Conservation (phyloP, 2,888 invertebrate genomes). For the Cheilosia impressa region DNA sequence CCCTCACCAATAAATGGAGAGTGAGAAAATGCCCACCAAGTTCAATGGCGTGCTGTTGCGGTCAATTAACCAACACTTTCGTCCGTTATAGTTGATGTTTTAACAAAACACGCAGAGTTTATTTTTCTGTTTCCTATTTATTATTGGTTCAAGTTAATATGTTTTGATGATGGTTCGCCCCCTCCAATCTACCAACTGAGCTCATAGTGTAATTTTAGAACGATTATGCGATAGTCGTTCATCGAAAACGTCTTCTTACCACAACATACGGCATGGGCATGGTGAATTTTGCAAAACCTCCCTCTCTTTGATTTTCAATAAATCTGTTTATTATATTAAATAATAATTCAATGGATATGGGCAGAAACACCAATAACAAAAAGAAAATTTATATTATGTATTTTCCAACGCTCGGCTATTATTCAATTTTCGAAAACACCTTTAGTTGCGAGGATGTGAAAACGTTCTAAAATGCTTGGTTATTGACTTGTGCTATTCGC, state of each 20-base stretch:
- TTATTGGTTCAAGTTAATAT: constrained; percentile 39
- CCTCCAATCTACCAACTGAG: constrained; percentile 8
- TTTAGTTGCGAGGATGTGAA: background rate
- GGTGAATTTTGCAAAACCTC: background rate
- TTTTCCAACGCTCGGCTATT: background rate
- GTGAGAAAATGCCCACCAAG: too few species aligned
- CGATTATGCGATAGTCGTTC: constrained; percentile 54
- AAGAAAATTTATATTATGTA: constrained; percentile 42
- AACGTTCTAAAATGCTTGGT: constrained; percentile 2
- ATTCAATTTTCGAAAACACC: constrained; percentile 31
- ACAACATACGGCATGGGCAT: constrained; percentile 9
- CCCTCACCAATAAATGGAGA: too few species aligned
- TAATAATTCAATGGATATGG: constrained; percentile 64
- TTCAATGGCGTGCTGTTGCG: too few species aligned
- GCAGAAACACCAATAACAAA: constrained; percentile 43
- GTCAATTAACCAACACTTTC: background rate
- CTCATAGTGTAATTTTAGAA: constrained; percentile 66
- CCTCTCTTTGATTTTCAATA: constrained; percentile 55
- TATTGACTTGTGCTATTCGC: background rate
- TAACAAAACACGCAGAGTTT: constrained; percentile 5
- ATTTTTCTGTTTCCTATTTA: constrained; percentile 25
- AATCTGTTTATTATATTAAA: constrained; percentile 65
- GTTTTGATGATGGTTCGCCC: constrained; percentile 3
- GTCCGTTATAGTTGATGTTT: background rate
- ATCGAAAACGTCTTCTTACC: constrained; percentile 31